Percentiles rank a stretch among this genome's conserved stretches.
Conservation (phyloP, 2,797 vertebrate genomes). For the Propithecus deckenii region DNA sequence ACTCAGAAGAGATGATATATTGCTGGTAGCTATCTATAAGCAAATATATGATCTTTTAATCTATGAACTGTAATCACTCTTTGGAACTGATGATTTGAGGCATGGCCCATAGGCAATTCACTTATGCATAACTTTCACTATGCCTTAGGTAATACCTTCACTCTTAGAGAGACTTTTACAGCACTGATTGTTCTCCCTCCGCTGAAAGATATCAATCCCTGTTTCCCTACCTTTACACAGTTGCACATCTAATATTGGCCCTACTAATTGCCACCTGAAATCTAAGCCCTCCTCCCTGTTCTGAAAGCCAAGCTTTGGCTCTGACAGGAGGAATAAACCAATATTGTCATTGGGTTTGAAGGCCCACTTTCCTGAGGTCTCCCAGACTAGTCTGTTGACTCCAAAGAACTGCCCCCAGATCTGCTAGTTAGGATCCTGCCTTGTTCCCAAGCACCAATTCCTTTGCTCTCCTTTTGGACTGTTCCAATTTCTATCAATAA, state of each 20-base stretch:
- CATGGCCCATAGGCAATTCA: neutral
- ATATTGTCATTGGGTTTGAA: no score
- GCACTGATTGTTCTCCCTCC: neutral
- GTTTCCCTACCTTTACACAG: neutral
- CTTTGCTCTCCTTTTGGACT: neutral
- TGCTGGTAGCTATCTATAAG: slow-evolving; percentile 47
- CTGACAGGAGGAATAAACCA: neutral
- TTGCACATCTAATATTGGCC: fast-evolving
- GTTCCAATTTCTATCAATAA: neutral
- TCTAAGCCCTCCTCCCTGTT: neutral
- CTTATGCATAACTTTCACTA: neutral
- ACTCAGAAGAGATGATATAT: neutral
- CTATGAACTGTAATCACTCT: slow-evolving; percentile 29
- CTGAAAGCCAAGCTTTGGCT: neutral
- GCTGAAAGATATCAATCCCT: neutral
- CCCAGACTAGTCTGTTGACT: neutral
- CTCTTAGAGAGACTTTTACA: neutral
- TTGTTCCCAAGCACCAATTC: neutral
- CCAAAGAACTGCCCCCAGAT: neutral
- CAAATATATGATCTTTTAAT: slow-evolving; percentile 57
- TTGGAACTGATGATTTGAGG: neutral
- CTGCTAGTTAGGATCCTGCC: neutral
- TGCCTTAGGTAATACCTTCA: neutral
- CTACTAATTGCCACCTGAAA: neutral
- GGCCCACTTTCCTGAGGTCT: neutral